phyloP scores from a whole-genome alignment of 2,113 vertebrate genomes.

The Heterotis niloticus region DNA sequence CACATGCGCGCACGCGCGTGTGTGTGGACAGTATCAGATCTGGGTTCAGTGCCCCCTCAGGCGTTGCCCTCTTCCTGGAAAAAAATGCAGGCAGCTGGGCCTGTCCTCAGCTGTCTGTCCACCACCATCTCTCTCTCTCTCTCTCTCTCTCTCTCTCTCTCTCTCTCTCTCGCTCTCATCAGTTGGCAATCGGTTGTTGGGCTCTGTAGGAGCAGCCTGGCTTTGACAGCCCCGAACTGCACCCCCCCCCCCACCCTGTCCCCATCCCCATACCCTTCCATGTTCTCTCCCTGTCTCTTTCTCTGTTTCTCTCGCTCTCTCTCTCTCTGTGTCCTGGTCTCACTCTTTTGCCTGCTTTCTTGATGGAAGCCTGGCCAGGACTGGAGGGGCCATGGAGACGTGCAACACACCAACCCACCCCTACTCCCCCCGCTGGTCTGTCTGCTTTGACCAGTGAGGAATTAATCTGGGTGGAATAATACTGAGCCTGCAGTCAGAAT shows the following conservation, averaged over 20 bases:
- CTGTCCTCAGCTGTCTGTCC: constrained; percentile 41
- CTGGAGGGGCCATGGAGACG: constrained; percentile 13
- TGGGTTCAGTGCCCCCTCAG: constrained; percentile 20
- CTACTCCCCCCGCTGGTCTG: background rate
- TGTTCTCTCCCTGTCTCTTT: constrained; percentile 29
- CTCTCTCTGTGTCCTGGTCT: constrained; percentile 41
- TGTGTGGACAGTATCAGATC: background rate
- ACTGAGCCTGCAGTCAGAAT: too few species aligned
- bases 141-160: constrained; percentile 43
- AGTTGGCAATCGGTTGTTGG: constrained; percentile 44
- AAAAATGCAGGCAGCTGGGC: constrained; percentile 50
- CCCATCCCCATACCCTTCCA: background rate
- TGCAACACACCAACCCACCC: background rate
- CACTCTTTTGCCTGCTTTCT: constrained; percentile 22
- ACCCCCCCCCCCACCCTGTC: background rate
- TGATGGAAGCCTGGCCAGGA: background rate
- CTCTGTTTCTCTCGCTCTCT: constrained; percentile 38
- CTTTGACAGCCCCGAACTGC: constrained; percentile 16
- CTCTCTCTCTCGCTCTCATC: constrained; percentile 43
- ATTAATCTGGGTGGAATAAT: too few species aligned
- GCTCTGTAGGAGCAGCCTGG: constrained; percentile 34
- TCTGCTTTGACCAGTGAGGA: too few species aligned
- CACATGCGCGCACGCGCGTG: background rate
- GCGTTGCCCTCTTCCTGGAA: constrained; percentile 34
- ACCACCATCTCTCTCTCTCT: constrained; percentile 43